phyloP scores from a whole-genome alignment of 2,888 invertebrate species.

The Cylindroiulus punctatus region DNA sequence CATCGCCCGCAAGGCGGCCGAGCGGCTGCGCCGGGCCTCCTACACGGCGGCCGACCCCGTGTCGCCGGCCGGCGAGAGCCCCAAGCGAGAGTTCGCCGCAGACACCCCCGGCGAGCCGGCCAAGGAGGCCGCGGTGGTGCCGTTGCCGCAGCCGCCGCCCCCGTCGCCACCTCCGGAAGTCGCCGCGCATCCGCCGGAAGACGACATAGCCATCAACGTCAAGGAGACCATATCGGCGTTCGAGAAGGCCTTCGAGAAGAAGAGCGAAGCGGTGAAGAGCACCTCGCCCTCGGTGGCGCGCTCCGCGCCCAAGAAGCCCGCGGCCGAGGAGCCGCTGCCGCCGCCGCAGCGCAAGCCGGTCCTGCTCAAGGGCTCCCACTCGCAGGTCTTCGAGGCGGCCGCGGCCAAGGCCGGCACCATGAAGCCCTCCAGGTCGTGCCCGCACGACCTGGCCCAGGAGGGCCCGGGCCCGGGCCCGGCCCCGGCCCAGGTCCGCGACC shows the following conservation, averaged over 20 bases:
- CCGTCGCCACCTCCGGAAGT: neutral
- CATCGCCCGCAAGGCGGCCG: constrained; percentile 62
- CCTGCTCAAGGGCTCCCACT: constrained; percentile 50
- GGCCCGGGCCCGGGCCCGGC: constrained; percentile 70
- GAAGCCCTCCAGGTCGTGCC: constrained; percentile 87
- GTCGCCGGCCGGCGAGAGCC: constrained; percentile 48
- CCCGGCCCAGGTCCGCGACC: constrained; percentile 28
- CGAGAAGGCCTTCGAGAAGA: constrained; percentile 58
- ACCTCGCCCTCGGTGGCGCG: constrained; percentile 3
- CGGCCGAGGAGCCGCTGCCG: constrained; percentile 61
- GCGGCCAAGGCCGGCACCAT: constrained; percentile 70
- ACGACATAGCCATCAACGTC: constrained; percentile 57
- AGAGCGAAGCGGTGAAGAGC: constrained; percentile 36
- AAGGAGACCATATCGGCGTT: constrained; percentile 58
- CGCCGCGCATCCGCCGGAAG: neutral
- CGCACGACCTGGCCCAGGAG: constrained; percentile 78
- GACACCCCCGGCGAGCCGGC: neutral
- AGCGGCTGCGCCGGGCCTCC: constrained; percentile 60
- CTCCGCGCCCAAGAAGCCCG: constrained; percentile 50
- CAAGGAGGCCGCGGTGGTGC: constrained; percentile 2
- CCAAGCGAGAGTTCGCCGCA: constrained; percentile 53
- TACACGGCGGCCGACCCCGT: constrained; percentile 16
- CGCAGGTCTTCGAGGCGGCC: constrained; percentile 56
- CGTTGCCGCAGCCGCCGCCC: constrained; percentile 30
- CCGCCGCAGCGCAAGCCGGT: constrained; percentile 49